phyloP scores from a whole-genome alignment of 1,140 invertebrate species.

The Zaprionus ghesquierei region DNA sequence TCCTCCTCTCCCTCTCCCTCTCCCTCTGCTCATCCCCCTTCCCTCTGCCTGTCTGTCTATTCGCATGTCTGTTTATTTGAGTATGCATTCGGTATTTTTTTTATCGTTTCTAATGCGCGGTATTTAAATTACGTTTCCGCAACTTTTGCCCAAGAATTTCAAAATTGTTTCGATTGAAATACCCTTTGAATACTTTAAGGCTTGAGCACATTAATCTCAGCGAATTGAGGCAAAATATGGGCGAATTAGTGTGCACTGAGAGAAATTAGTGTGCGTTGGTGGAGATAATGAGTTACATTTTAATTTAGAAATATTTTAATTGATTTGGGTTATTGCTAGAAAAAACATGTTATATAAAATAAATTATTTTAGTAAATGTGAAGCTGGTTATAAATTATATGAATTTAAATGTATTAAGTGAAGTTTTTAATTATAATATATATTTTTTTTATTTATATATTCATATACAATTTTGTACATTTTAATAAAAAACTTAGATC shows the following conservation, averaged over 20 bases:
- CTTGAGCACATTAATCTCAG: not conserved
- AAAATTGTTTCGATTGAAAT: not conserved
- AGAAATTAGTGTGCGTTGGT: not conserved
- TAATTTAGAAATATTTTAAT: no score
- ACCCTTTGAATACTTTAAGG: not conserved
- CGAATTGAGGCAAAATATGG: not conserved
- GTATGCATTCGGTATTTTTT: not conserved
- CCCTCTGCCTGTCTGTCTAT: slow-evolving; percentile 2
- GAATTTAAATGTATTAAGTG: no score
- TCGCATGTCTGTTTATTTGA: slow-evolving; percentile 17
- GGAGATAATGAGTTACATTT: no score
- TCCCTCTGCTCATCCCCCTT: not conserved
- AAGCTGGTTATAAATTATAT: no score
- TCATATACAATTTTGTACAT: no score
- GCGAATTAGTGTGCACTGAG: not conserved
- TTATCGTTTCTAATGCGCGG: slow-evolving; percentile 13
- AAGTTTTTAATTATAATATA: no score
- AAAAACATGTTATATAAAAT: no score
- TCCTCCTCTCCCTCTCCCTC: not conserved
- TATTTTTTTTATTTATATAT: no score
- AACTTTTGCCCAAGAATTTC: not conserved
- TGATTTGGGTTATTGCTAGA: no score
- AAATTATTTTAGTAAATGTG: no score
- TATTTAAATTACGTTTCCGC: slow-evolving; percentile 19
- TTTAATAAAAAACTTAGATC: no score